Evolutionary conservation across 2,888 invertebrate species (phyloP).

Genomic region (Nesidiocoris tenuis): DNA sequence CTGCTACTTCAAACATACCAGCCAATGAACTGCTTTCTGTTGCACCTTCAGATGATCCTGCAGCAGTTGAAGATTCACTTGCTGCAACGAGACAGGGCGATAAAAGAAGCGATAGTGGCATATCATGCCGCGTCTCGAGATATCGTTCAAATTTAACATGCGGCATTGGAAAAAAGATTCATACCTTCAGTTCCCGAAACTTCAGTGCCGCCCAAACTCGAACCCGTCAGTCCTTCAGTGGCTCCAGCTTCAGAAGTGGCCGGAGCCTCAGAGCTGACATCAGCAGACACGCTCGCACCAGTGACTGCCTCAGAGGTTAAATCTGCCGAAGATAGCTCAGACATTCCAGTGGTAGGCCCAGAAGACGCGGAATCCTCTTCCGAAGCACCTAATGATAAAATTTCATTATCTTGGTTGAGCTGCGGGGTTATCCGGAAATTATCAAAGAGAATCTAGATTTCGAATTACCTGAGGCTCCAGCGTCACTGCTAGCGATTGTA

Average conservation of each 20-base stretch:
- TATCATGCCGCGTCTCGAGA: not conserved
- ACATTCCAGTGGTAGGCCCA: constrained; percentile 46
- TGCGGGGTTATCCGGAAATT: too few relatives aligned
- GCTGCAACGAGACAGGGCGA: not conserved
- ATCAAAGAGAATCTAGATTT: too few relatives aligned
- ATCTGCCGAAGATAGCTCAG: constrained; percentile 19
- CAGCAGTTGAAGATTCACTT: constrained; percentile 8
- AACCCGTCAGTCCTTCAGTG: not conserved
- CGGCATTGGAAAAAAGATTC: too few relatives aligned
- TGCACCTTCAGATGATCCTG: not conserved
- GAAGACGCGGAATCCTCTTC: too few relatives aligned
- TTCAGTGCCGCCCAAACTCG: constrained; percentile 2
- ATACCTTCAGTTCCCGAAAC: not conserved
- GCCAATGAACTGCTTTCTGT: constrained; percentile 9
- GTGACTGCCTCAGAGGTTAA: constrained; percentile 42
- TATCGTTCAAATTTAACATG: too few relatives aligned
- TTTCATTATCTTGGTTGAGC: too few relatives aligned
- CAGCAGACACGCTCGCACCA: constrained; percentile 48
- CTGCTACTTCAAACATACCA: too few relatives aligned
- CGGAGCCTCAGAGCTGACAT: constrained; percentile 44
- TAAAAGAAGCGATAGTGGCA: constrained; percentile 1
- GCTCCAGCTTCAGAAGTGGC: constrained; percentile 1
- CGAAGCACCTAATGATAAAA: too few relatives aligned
- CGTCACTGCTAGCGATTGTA: not conserved
- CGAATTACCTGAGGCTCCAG: not conserved